Conservation (phyloP, 1,140 invertebrate genomes). For the Helicoverpa armigera region DNA sequence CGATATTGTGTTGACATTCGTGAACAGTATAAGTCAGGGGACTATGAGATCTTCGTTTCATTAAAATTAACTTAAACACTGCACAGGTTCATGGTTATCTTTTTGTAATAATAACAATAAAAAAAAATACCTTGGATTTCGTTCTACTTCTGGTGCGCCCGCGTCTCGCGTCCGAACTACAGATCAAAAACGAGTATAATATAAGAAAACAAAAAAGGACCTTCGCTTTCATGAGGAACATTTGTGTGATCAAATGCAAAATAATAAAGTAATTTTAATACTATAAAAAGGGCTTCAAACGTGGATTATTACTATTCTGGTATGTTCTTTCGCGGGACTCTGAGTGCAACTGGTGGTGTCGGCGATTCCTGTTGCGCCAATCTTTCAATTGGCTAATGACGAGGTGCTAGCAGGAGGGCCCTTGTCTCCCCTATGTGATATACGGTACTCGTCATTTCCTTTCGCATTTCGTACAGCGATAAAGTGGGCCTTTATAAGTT, state of each 20-base stretch:
- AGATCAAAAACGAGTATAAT: slow-evolving; percentile 72
- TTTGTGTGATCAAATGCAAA: slow-evolving; percentile 51
- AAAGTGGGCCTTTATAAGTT: slow-evolving; percentile 46
- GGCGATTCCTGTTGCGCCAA: slow-evolving; percentile 65
- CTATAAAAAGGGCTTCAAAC: slow-evolving; percentile 20
- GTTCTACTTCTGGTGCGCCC: slow-evolving; percentile 89
- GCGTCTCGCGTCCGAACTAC: slow-evolving; percentile 83
- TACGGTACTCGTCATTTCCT: slow-evolving; percentile 71
- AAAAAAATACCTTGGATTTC: slow-evolving; percentile 88
- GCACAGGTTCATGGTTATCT: neutral
- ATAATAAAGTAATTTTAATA: slow-evolving; percentile 14
- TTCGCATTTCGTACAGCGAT: slow-evolving; percentile 67
- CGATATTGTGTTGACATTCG: too few species aligned
- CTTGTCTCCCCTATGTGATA: slow-evolving; percentile 74
- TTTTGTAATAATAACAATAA: neutral
- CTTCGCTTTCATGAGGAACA: slow-evolving; percentile 67
- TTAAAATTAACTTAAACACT: too few species aligned
- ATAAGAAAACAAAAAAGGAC: slow-evolving; percentile 73
- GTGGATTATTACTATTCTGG: slow-evolving; percentile 29
- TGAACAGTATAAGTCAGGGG: too few species aligned
- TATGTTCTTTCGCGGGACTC: slow-evolving; percentile 55
- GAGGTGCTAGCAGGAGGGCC: slow-evolving; percentile 70
- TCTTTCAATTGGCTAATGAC: slow-evolving; percentile 81
- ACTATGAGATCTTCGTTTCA: too few species aligned
- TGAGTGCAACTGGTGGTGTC: slow-evolving; percentile 60